Evolutionary conservation across 2,113 vertebrate species (phyloP), one percentile per base, ranked within the genome.

Genomic region (Mastomys natalensis): DNA sequence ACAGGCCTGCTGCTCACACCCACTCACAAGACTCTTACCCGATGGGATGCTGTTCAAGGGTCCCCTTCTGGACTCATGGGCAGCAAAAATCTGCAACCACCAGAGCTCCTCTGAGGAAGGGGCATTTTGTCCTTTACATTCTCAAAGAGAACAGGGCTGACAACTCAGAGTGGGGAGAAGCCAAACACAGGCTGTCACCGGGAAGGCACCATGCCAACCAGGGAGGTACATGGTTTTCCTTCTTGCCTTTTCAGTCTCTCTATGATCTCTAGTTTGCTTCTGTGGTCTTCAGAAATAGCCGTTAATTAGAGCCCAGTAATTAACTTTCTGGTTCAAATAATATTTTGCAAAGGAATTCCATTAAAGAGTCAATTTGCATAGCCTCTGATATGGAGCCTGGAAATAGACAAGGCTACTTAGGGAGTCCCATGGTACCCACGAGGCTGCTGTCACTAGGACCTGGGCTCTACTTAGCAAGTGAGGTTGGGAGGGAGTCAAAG

Each of bases 251-350:
- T 73, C 29, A 7, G 87, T 86, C 53, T 93, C 40, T 77, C 60
- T 97, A 8, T 62, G 76, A 90, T 95, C 92, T 94, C 95, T 24
- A 89, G 51, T 66, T 93, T 97, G 97, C 96, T 89, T 95, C 94
- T 92, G 87, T 84, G 97, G 97, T 96, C 96, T 98, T 96, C 91
- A 97, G 95, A 97, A 97, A 89, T n/a, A 97, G 97, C 94, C 97
- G 95, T 98, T 98, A 98, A 98, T 98, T 98, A 98, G 93, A 98
- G 94, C 94, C 89, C 95, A 78, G 98, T 98, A 98, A 98, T 98
- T 98, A 99, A 98, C 97, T 98, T 98, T 98, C 98, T 97, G 96
- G 96, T 98, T 98, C 94, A 94, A 97, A 97, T 98, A 98, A 97
- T 97, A 95, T 94, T 98, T 98, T 98, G 96, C 97, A 97, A 98